Evolutionary conservation across 1,140 invertebrate species (phyloP).

Genomic region (Drosophila albomicans): DNA sequence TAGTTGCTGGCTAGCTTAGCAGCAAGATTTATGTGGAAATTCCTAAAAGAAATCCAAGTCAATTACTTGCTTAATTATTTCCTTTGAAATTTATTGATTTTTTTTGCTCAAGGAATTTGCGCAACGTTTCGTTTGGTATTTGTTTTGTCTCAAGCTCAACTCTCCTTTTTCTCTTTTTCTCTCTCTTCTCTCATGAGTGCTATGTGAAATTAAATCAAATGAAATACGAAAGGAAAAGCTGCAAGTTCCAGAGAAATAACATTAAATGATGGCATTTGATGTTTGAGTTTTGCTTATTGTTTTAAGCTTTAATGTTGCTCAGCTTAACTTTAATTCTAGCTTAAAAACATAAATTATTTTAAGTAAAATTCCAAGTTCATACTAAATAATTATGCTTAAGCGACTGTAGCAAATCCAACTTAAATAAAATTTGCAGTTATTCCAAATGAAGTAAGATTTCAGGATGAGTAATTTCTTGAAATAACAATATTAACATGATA

Average conservation of each 20-base stretch:
- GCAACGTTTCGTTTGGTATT: constrained; percentile 61
- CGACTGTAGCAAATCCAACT: no score
- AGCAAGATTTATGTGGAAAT: constrained; percentile 83
- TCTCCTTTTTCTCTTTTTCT: constrained; percentile 1
- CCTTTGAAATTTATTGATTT: constrained; percentile 84
- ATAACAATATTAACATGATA: no score
- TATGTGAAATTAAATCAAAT: constrained; percentile 60
- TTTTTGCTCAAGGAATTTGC: constrained; percentile 69
- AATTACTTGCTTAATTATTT: constrained; percentile 84
- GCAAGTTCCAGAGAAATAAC: constrained; percentile 2
- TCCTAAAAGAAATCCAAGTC: constrained; percentile 84
- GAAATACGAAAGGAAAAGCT: constrained; percentile 35
- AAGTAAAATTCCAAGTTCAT: neutral
- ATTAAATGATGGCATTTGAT: constrained; percentile 50
- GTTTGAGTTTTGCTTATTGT: constrained; percentile 48
- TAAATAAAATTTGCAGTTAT: no score
- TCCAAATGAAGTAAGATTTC: no score
- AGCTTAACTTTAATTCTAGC: neutral
- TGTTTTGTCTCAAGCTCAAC: constrained; percentile 67
- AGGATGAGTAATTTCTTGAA: no score
- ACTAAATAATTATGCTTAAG: no score
- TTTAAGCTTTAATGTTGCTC: constrained; percentile 31
- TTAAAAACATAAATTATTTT: neutral
- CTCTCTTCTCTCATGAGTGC: constrained; percentile 3
- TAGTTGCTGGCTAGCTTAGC: constrained; percentile 64